Evolutionary conservation across 1,140 invertebrate genomes (phyloP).

Genomic region (Scaptodrosophila lebanonensis): DNA sequence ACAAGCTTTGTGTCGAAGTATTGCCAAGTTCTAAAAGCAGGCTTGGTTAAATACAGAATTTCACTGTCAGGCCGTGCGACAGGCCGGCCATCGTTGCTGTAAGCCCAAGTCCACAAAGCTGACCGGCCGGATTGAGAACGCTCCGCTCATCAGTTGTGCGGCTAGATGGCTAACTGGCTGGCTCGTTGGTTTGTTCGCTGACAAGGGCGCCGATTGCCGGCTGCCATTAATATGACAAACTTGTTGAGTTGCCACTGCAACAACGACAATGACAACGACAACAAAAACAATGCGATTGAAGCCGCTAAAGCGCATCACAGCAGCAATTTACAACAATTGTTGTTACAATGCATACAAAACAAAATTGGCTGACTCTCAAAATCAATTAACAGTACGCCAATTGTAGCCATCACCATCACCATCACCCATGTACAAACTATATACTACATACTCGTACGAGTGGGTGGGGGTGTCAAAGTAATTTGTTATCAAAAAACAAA

Average conservation of each 20-base stretch:
- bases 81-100: constrained; percentile 3
- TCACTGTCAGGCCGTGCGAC: constrained; percentile 15
- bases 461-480: too few species aligned
- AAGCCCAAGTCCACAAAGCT: constrained; percentile 3
- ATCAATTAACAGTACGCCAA: constrained; percentile 27
- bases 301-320: constrained; percentile 25
- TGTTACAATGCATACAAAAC: constrained; percentile 49
- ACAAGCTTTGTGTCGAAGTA: constrained; percentile 54
- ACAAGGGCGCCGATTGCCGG: constrained; percentile 26
- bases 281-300: too few species aligned
- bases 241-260: constrained; percentile 22
- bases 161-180: constrained; percentile 38
- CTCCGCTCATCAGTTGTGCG: background rate
- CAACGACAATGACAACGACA: background rate
- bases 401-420: too few species aligned
- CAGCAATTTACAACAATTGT: constrained; percentile 32
- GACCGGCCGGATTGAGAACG: too few species aligned
- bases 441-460: too few species aligned
- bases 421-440: too few species aligned
- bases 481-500: too few species aligned
- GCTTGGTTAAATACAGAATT: constrained; percentile 63
- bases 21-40: constrained; percentile 63
- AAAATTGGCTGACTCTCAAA: constrained; percentile 2
- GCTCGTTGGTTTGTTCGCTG: background rate
- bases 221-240: constrained; percentile 36